These are phyloP conservation scores for Euphonia xanthogaster DNA, from an alignment of 2,797 vertebrate species.

Conservation along the genomic window DNA sequence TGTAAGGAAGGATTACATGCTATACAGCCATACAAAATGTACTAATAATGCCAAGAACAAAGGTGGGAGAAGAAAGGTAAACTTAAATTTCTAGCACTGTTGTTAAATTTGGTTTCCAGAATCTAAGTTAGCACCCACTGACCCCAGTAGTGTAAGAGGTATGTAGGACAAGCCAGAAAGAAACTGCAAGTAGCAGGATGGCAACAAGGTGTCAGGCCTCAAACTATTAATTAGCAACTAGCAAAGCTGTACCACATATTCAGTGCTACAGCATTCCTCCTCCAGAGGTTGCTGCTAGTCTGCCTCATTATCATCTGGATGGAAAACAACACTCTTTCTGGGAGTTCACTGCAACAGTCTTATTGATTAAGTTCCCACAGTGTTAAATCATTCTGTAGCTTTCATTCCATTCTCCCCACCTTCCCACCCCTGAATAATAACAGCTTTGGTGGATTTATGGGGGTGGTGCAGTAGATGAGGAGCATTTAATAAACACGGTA, in stretches of 20 bases:
- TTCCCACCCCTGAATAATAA: conserved; percentile 78
- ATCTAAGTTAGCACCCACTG: conserved; percentile 62
- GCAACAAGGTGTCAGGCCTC: conserved; percentile 71
- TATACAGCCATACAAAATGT: conserved; percentile 50
- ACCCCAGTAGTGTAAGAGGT: conserved; percentile 57
- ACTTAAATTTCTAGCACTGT: conserved; percentile 55
- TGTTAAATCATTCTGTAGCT: conserved; percentile 81
- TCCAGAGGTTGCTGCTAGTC: conserved; percentile 78
- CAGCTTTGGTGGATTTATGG: conserved; percentile 76
- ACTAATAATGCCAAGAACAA: conserved; percentile 57
- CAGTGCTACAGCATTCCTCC: conserved; percentile 69
- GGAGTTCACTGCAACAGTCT: conserved; percentile 74
- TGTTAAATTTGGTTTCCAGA: conserved; percentile 67
- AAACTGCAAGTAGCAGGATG: conserved; percentile 66
- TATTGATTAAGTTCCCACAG: conserved; percentile 83
- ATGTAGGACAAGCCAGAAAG: conserved; percentile 60
- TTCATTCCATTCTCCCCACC: conserved; percentile 73
- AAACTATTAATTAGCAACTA: conserved; percentile 79
- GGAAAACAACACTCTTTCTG: conserved; percentile 80
- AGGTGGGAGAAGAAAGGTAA: conserved; percentile 32
- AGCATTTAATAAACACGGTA: conserved; percentile 56
- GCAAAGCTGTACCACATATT: conserved; percentile 72
- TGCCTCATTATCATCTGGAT: conserved; percentile 85
- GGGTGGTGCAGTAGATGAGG: conserved; percentile 51
- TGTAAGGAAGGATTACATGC: conserved; percentile 7